phyloP scores from a whole-genome alignment of 2,797 vertebrate species.

The Paedocypris micromegethes region DNA sequence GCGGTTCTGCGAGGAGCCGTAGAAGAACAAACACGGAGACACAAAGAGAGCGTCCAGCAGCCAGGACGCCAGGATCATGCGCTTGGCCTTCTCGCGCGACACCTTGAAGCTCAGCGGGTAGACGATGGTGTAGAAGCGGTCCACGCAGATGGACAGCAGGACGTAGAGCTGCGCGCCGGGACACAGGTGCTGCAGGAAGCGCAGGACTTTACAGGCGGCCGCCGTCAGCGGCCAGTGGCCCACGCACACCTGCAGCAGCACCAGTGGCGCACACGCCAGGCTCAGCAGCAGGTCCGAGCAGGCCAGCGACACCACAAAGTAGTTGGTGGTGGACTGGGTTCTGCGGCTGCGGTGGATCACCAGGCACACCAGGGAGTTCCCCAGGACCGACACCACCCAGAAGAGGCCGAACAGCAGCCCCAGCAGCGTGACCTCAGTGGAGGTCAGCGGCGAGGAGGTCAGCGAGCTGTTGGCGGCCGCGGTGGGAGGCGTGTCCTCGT shows the following conservation, averaged over 20 bases:
- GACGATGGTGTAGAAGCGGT: conserved; percentile 87
- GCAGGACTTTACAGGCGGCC: conserved; percentile 69
- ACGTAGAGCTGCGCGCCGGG: conserved; percentile 85
- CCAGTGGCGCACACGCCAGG: conserved; percentile 72
- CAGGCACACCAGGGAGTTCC: conserved; percentile 86
- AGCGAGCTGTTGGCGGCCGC: conserved; percentile 57
- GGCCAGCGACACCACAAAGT: conserved; percentile 92
- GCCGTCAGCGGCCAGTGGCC: conserved; percentile 78
- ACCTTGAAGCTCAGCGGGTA: conserved; percentile 93
- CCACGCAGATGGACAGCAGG: conserved; percentile 84
- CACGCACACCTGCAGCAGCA: conserved; percentile 76
- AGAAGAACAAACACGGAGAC: conserved; percentile 79
- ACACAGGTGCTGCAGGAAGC: conserved; percentile 84
- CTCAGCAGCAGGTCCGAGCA: conserved; percentile 85
- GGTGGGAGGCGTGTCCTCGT: conserved; percentile 38
- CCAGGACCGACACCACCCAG: conserved; percentile 83
- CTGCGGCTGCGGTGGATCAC: conserved; percentile 92
- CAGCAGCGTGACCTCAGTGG: conserved; percentile 70
- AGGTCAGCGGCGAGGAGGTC: conserved; percentile 55
- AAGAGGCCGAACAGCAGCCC: conserved; percentile 71
- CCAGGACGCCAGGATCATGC: conserved; percentile 87
- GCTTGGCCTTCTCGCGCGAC: conserved; percentile 89
- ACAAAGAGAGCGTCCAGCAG: conserved; percentile 72
- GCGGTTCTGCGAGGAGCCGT: conserved; percentile 62
- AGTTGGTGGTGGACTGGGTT: conserved; percentile 94